Evolutionary conservation across 2,113 vertebrate genomes (phyloP).

Genomic region (Pterocles orientalis): DNA sequence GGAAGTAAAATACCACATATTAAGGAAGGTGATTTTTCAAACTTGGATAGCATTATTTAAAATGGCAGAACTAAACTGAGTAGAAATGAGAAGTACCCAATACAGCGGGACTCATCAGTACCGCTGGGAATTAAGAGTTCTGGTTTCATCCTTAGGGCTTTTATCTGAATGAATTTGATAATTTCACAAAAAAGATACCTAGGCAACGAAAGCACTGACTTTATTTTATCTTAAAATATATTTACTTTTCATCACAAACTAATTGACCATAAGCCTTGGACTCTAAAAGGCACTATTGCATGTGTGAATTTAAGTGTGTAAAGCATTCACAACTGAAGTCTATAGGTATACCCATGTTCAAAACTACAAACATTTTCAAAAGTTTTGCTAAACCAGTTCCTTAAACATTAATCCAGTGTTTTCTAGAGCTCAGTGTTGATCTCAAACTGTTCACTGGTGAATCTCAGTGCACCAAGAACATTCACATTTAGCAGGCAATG

Average conservation of each 20-base stretch:
- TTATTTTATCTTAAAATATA: not conserved
- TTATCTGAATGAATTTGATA: not conserved
- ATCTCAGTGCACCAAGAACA: not conserved
- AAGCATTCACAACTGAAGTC: not conserved
- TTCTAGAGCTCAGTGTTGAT: not conserved
- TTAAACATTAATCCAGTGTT: not conserved
- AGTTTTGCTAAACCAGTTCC: not conserved
- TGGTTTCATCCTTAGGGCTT: not conserved
- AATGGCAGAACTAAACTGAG: not conserved
- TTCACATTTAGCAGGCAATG: not conserved
- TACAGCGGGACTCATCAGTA: not conserved
- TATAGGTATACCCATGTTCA: accelerated
- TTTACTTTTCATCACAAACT: not conserved
- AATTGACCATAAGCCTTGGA: not conserved
- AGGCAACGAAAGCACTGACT: not conserved
- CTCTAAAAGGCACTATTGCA: not conserved
- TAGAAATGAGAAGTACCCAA: not conserved
- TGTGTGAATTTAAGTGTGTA: not conserved
- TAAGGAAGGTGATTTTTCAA: not conserved
- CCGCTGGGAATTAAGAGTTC: not conserved
- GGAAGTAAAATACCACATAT: not conserved
- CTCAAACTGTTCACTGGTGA: not conserved
- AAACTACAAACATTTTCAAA: not conserved
- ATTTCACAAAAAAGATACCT: not conserved
- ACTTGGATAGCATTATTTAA: not conserved